Base-by-base conservation (phyloP, 2,797 vertebrate genomes). In the Cottoperca gobio region DNA sequence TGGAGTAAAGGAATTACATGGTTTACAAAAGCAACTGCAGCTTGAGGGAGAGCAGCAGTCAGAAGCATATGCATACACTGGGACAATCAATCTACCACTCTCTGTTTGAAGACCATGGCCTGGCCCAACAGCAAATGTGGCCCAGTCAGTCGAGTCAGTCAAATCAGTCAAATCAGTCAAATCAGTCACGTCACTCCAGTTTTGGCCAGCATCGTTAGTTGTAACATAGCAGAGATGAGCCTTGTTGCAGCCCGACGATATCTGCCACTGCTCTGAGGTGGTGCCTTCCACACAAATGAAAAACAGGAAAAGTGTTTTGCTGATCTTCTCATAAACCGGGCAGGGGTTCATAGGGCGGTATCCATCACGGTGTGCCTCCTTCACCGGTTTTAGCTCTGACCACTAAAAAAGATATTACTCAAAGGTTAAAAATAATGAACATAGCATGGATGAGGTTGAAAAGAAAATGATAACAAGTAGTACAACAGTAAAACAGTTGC, bases 121-220 rank as follows among this genome's bases (percentile, higher is more conserved):
- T 0, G 95, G 96, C 0, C 96, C 95, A 35, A 96, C 94, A 0
- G 94, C 95, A 35, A 97, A 95, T 0, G 95, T 96, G 77, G 93
- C 93, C 93, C 94, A 92, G 0, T 93, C 86, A 0, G 16, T 0
- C 0, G n/a, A 92, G 86, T 0, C 89, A 21, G 1, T 84, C 73
- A 0, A 95, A n/a, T n/a, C n/a, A n/a, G n/a, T 96, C 67, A 96
- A 33, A n/a, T 96, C 95, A 1, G 61, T 96, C 67, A 96, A 33
- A n/a, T 96, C 95, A 1, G 61, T 90, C 17, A 87, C 35, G 0
- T 0, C 0, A 3, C 58, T 80, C 67, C 80, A 86, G n/a, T 2
- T 13, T 77, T 9, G 19, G 2, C 96, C 96, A 0, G 37, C 8
- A 49, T 96, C 92, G 0, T 17, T 0, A 49, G 93, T 96, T 9